Percentiles rank a stretch among this genome's conserved stretches.
Conservation (phyloP, 2,888 invertebrate genomes). For the Pterostichus madidus region DNA sequence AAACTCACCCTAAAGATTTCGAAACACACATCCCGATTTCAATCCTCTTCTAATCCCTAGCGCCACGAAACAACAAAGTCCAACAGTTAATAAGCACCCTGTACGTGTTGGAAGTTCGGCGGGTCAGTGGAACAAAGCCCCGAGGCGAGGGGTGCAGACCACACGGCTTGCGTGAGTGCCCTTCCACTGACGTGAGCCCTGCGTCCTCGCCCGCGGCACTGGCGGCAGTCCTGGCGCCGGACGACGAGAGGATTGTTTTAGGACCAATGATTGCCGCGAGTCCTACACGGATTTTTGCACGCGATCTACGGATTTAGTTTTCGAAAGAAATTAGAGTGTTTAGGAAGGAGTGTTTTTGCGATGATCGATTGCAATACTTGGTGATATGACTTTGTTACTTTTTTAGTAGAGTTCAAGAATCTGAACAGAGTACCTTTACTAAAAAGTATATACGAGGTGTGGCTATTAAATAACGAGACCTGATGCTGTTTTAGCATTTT, state of each 20-base stretch:
- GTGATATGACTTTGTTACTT: background rate
- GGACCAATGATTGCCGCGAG: slow-evolving; percentile 49
- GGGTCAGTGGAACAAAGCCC: slow-evolving; percentile 29
- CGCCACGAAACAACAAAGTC: background rate
- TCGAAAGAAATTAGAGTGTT: background rate
- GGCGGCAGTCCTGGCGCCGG: slow-evolving; percentile 20
- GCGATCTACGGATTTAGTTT: slow-evolving; percentile 53
- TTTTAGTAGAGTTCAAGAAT: too few species aligned
- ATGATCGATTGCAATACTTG: background rate
- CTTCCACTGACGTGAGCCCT: slow-evolving; percentile 4
- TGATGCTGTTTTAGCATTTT: too few species aligned
- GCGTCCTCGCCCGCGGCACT: slow-evolving; percentile 35
- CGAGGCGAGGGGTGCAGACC: slow-evolving; percentile 3
- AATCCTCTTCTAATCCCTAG: background rate
- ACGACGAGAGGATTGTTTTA: slow-evolving; percentile 7
- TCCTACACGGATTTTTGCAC: slow-evolving; percentile 48
- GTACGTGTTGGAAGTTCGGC: background rate
- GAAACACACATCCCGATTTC: slow-evolving; percentile 7
- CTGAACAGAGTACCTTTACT: too few species aligned
- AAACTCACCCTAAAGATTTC: too few species aligned
- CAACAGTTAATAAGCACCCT: background rate
- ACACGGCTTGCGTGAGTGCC: slow-evolving; percentile 19
- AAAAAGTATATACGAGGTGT: too few species aligned
- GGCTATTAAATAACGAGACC: too few species aligned
- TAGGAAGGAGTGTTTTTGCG: background rate